Evolutionary conservation across 92 coral and sea anemone genomes (phyloP).

Genomic region (Zoanthus gigantus): DNA sequence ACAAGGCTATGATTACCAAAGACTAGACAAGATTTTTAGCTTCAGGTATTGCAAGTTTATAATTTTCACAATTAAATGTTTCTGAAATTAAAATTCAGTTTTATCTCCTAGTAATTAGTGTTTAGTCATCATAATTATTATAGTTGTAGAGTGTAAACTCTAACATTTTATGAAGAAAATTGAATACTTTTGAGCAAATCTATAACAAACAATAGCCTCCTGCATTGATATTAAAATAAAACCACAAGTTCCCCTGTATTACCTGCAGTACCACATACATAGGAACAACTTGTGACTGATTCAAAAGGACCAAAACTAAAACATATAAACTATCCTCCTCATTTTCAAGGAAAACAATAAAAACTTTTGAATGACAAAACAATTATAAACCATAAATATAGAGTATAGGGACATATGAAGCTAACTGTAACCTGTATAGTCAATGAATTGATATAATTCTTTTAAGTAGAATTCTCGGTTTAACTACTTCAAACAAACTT

Average conservation of each 20-base stretch:
- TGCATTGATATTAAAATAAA: not conserved
- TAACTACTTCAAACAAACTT: no score
- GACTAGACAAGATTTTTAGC: not conserved
- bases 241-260: not conserved
- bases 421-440: not conserved
- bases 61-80: not conserved
- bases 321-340: not conserved
- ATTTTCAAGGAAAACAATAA: not conserved
- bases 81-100: not conserved
- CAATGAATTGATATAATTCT: no score
- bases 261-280: not conserved
- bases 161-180: not conserved
- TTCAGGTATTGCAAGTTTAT: not conserved
- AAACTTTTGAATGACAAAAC: not conserved
- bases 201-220: constrained; percentile 3
- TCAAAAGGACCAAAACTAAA: not conserved
- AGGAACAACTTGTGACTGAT: constrained; percentile 16
- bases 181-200: not conserved
- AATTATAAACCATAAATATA: not conserved
- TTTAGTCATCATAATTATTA: not conserved
- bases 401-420: not conserved
- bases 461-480: no score
- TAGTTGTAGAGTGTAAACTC: not conserved
- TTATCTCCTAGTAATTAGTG: not conserved
- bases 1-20: not conserved